Evolutionary conservation across 2,888 invertebrate genomes (phyloP), one percentile per base, ranked within the genome.

Genomic region (Didymodactylos carnosus): DNA sequence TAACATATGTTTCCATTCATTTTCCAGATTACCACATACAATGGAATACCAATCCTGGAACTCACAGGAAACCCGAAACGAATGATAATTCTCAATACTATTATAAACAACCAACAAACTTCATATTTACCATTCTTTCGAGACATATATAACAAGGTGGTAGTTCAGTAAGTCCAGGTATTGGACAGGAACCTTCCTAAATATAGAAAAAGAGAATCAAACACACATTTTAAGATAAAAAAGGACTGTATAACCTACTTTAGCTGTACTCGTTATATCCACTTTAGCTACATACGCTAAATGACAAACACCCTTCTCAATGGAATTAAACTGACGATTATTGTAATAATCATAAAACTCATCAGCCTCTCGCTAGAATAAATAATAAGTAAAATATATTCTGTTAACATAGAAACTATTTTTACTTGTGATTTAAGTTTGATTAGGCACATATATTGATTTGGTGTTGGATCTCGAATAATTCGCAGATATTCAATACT

Each of bases 81-180:
- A 39, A 27, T 72, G 29, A 23, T 71, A n/a, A 70, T 72, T 35
- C 39, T 23, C 10, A n/a, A 46, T 39, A 39, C 27, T 39, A 40
- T 7, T 35, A 71, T 39, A 41, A 71, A 23, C 25, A 51, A 51
- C 10, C 25, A 16, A 23, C 25, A 19, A 51, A n/a, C 46, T 35
- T 27, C 7, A n/a, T 19, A 74, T 78, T 78, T 77, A 84, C 84
- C 86, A 87, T 85, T 79, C 94, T 88, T 84, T 99, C 97, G 73
- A 94, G 84, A 82, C 94, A 95, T 16, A 95, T 94, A 3, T 97
- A 92, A 82, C 98, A 99, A 7, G 91, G 93, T 19, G 98, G 98
- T 76, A 98, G 85, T 83, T 99, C 98, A 0, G 93, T 94, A 80
- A 93, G 91, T 0, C 89, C 90, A 10, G 88, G 85, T 0, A 89